phyloP scores from a whole-genome alignment of 2,113 vertebrate species.

The Ciconia stormi region DNA sequence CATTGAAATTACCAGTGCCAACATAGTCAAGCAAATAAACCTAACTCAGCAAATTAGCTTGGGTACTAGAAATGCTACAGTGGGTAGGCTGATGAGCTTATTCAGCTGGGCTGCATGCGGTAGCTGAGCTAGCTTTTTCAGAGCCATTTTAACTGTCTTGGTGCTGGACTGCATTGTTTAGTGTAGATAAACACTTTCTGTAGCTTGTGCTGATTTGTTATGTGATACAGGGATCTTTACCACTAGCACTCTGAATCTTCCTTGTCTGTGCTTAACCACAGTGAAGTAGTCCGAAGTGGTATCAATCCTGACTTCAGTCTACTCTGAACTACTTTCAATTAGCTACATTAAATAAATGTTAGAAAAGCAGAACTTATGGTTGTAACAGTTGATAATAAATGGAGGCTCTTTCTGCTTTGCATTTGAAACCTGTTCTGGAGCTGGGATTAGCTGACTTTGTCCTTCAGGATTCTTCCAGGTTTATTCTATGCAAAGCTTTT shows the following conservation, averaged over 20 bases:
- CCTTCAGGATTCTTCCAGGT: neutral
- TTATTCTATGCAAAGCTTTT: neutral
- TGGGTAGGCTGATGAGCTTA: neutral
- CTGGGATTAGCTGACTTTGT: neutral
- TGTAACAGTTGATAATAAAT: neutral
- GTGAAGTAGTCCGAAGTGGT: neutral
- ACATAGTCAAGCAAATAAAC: neutral
- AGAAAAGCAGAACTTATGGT: neutral
- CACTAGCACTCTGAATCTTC: neutral
- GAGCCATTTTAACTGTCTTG: neutral
- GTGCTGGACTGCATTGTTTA: neutral
- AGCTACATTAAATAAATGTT: neutral
- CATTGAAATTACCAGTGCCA: neutral
- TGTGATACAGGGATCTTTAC: neutral
- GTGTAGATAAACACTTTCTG: neutral
- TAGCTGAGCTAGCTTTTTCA: constrained; percentile 22
- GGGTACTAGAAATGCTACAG: constrained; percentile 40
- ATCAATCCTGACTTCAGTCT: neutral
- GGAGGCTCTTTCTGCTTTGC: neutral
- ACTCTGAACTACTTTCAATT: neutral
- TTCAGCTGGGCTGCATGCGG: neutral
- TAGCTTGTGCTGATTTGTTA: neutral
- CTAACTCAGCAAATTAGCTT: neutral
- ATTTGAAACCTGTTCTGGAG: neutral
- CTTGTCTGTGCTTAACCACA: neutral